Base-by-base conservation (phyloP, 1,140 invertebrate species). In the Diachasma alloeum region DNA sequence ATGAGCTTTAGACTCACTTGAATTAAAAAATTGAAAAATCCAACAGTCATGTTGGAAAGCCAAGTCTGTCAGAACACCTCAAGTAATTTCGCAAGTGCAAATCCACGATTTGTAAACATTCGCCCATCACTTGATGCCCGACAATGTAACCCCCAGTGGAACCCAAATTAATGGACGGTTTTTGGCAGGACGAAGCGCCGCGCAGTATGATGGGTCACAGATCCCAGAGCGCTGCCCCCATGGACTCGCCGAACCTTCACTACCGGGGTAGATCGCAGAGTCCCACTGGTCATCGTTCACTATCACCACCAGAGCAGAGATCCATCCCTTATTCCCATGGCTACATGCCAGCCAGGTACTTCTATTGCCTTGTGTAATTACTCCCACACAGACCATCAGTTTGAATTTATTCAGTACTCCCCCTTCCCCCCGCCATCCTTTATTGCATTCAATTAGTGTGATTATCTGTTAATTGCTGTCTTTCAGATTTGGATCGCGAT, bases 221-320 rank as follows among this genome's bases (percentile, higher is more conserved):
- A 88, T 93, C 83, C 92, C 94, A 85, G 92, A 95, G 90, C 93
- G 94, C 95, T 42, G 94, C 94, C 31, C 94, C 94, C n/a, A 92
- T 93, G 82, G 93, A 94, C 79, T 92, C 92, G 11, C 91, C 92
- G 24, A 92, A 90, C 74, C 81, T 91, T 48, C 89, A 88, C 79
- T 92, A 91, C 88, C 91, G 87, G 85, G 94, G 90, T 89, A 91
- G 91, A 84, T 93, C 93, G 19, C 92, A 93, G 77, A 91, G 93
- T 81, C 91, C 93, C 79, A 87, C 90, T 39, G 87, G 90, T 81
- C 92, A 93, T 86, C 91, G 93, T 76, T 95, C 94, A 80, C 90
- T 95, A 76, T 95, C 94, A 76, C 94, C 94, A 74, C 94, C 94
- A 67, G 93, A 94, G 82, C 92, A 93, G 81, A 92, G 91, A 92